Base-by-base conservation (phyloP, 1,140 invertebrate genomes). In the Sinonovacula constricta region DNA sequence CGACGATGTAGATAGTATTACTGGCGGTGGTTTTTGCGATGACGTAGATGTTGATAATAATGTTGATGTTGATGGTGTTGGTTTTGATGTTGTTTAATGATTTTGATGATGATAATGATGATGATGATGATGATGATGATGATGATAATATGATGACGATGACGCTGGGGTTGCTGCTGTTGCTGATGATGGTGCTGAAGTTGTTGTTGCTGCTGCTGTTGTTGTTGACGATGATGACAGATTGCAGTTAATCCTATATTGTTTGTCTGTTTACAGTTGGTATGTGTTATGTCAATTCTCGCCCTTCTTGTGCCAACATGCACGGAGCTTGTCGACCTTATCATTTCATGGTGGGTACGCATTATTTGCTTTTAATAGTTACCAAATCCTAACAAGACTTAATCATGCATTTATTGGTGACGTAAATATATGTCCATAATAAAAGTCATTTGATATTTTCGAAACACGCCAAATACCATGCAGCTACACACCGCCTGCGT, bases 231-330 rank as follows among this genome's bases (percentile, higher is more conserved):
- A 45, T 45, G 39, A 45, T 45, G 7, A 7, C 39, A 45, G 18
- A 7, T 45, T 7, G 7, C 39, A 45, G 39, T 45, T 10, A 7
- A 45, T 45, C 7, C 39, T 45, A 10, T 10, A 10, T 45, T 10
- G 7, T 45, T 18, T 45, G 39, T n/a, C 10, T 72, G 15, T 57
- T 54, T 34, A 33, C 53, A 76, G 72, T 53, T 59, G 2, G 28
- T 76, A 14, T 76, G 62, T 34, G 31, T 39, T 0, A 26, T 45
- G 2, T 53, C 53, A 22, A 2, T 76, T 18, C 45, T 76, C 18
- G 10, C 72, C 12, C 30, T 76, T 26, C 59, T 76, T 24, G 72
- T 76, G 1, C 72, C 72, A 1, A 66, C 62, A 28, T 66, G 72
- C 33, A 26, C 30, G 5, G 34, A 24, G 1, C 51, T 76, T 18